Evolutionary conservation across 2,113 vertebrate species (phyloP), one percentile per base, ranked within the genome.

Genomic region (Neofelis nebulosa): DNA sequence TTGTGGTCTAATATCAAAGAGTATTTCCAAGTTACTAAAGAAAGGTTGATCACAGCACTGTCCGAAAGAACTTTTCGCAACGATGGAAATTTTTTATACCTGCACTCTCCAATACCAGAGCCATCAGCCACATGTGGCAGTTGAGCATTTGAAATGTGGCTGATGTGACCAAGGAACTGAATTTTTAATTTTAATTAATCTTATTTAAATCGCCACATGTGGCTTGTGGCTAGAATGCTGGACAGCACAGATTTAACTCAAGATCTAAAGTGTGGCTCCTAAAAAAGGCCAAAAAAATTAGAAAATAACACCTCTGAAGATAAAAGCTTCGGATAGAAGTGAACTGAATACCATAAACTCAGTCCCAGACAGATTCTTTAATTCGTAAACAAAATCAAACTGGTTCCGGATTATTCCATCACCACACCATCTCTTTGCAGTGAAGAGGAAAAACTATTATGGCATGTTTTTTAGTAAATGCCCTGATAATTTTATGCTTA

Each of bases 261-360:
- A 69, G 90, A 78, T 90, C 50, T n/a, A 36, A 96, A 73, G 33
- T 41, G 31, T 93, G 90, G 96, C 52, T 93, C 89, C 74, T 45
- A 79, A 93, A 97, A 88, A 61, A n/a, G 38, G 71, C 65, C 15
- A 5, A 10, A 12, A 83, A 92, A 92, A 71, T 38, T 61, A 87
- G 48, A 88, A 89, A 85, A 36, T 38, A 96, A 85, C 13, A 79
- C 0, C 5, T 92, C 12, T 93, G 55, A 82, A 93, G 82, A 78
- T 38, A 79, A 52, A 8, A 86, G 29, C 61, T 97, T 95, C 95
- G 91, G 89, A 87, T 36, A 97, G 94, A 97, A 96, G 93, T 48
- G 12, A 98, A 98, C 84, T 88, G 50, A 96, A 69, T 52, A 90
- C 50, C 18, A 96, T 92, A 92, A 94, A 95, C 84, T 91, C 38